A percentile compares a stretch with the other conserved stretches of the same genome.
Evolutionary conservation across 2,113 vertebrate genomes (phyloP).

Genomic region (Suncus etruscus): DNA sequence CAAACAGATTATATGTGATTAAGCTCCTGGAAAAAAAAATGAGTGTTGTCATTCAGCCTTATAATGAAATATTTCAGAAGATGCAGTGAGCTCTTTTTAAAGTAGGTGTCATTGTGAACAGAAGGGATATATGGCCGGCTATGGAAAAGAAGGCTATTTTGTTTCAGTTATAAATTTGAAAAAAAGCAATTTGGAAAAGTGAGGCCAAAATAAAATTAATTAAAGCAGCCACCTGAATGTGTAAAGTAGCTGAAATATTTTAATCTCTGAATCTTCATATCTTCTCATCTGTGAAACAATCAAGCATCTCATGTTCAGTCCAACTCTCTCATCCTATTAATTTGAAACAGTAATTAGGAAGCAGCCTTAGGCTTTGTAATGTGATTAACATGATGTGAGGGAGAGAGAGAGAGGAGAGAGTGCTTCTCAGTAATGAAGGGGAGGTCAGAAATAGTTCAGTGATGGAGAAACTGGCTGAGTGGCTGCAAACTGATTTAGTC

Average conservation of each 20-base stretch:
- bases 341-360: constrained; percentile 29
- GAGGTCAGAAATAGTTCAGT: background rate
- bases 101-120: background rate
- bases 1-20: background rate
- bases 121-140: background rate
- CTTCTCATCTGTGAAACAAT: constrained; percentile 13
- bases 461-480: background rate
- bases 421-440: background rate
- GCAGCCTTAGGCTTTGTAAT: background rate
- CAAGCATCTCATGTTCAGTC: background rate
- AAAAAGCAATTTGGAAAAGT: background rate
- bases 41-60: background rate
- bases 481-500: background rate
- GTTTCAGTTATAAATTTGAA: background rate
- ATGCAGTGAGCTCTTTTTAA: background rate
- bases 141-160: background rate
- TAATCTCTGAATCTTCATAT: constrained; percentile 22
- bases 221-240: background rate
- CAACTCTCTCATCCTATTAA: background rate
- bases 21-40: background rate
- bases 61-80: background rate
- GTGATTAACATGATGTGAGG: background rate
- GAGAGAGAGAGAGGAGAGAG: background rate
- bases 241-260: background rate
- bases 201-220: background rate